Evolutionary conservation across 64 coral and sea anemone genomes (phyloP).

Genomic region (Exaiptasia diaphana): DNA sequence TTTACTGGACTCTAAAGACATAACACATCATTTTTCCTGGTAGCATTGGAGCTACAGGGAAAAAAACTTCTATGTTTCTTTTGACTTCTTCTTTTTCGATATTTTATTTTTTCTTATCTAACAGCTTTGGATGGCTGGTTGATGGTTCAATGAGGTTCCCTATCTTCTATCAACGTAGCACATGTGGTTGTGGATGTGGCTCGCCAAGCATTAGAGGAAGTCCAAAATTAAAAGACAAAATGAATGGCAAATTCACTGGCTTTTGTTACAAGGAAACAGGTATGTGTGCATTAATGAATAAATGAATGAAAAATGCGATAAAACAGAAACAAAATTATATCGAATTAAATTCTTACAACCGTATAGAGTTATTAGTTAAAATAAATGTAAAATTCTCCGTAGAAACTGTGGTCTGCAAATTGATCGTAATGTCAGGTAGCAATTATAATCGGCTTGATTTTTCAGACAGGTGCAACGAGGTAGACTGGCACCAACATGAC

Average conservation of each 20-base stretch:
- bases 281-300: too few relatives aligned
- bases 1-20: neutral
- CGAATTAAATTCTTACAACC: too few relatives aligned
- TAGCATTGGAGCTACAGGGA: too few relatives aligned
- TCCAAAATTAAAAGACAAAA: neutral
- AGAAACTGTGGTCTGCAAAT: too few relatives aligned
- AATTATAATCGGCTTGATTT: too few relatives aligned
- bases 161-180: neutral
- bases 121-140: neutral
- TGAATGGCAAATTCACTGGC: neutral
- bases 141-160: neutral
- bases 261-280: neutral
- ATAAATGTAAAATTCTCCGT: too few relatives aligned
- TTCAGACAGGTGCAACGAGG: neutral
- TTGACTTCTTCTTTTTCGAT: neutral
- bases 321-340: too few relatives aligned
- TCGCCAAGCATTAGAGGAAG: neutral
- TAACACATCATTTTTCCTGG: neutral
- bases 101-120: neutral
- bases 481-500: neutral
- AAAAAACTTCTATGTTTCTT: too few relatives aligned
- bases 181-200: neutral
- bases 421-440: too few relatives aligned
- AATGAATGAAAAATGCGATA: too few relatives aligned
- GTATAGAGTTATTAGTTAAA: too few relatives aligned